These are phyloP conservation scores for Philopotamus ludificatus DNA, from an alignment of 1,140 invertebrate genomes.

Conservation along the genomic window DNA sequence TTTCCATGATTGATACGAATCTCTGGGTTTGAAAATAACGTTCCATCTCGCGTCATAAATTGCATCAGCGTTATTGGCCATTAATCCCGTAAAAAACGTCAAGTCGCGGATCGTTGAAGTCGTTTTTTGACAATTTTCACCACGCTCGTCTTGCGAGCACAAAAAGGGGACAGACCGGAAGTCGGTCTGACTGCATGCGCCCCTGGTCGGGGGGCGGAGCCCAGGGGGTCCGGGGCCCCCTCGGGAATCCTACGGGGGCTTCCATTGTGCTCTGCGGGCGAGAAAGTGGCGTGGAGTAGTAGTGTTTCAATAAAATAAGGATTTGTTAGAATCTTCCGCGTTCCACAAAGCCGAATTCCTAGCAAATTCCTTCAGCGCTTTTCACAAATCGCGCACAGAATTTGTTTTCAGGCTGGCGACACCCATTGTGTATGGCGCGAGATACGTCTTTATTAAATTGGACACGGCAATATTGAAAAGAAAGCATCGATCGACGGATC, in stretches of 20 bases:
- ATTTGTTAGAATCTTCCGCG: slow-evolving; percentile 4
- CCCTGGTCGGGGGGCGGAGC: slow-evolving; percentile 1
- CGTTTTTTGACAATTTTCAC: slow-evolving; percentile 17
- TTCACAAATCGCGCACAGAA: too few species aligned
- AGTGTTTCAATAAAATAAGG: slow-evolving; percentile 9
- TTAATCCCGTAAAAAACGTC: neutral
- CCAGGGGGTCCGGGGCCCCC: neutral
- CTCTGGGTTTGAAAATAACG: too few species aligned
- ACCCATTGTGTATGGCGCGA: too few species aligned
- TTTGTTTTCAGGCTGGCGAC: too few species aligned
- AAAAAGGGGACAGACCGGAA: slow-evolving; percentile 38
- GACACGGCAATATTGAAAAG: too few species aligned
- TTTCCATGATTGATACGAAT: too few species aligned
- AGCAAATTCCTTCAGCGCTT: neutral
- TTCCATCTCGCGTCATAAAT: too few species aligned
- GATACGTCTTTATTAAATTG: too few species aligned
- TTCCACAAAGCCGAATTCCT: neutral
- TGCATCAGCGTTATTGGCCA: neutral
- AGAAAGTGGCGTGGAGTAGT: slow-evolving; percentile 25
- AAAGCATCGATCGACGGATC: too few species aligned
- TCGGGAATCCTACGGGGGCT: slow-evolving; percentile 4
- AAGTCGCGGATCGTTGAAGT: neutral
- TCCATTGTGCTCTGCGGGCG: slow-evolving; percentile 23
- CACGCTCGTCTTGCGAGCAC: slow-evolving; percentile 29
- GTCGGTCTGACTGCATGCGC: slow-evolving; percentile 36